Conservation (phyloP, 2,888 invertebrate species). For the Synergus umbraculus region DNA sequence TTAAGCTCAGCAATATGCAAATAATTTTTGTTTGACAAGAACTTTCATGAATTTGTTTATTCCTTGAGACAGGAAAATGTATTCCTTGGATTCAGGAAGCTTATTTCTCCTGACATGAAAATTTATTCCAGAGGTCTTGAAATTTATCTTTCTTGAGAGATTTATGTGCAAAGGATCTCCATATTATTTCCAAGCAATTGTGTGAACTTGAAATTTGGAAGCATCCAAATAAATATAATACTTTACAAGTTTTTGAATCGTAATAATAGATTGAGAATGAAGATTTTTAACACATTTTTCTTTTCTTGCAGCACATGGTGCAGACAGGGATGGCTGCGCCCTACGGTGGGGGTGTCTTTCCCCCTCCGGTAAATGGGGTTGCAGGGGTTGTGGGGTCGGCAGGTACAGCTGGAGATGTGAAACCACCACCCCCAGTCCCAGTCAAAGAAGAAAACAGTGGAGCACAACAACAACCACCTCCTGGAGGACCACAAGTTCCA, state of each 20-base stretch:
- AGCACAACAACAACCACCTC: slow-evolving; percentile 66
- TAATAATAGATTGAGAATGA: too few species aligned
- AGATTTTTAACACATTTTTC: neutral
- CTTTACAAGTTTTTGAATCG: too few species aligned
- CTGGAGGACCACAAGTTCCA: slow-evolving; percentile 76
- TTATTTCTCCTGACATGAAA: neutral
- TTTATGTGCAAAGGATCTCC: too few species aligned
- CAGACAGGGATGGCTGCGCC: slow-evolving; percentile 92
- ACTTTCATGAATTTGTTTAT: neutral
- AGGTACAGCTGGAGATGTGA: slow-evolving; percentile 78
- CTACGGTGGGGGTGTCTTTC: slow-evolving; percentile 81
- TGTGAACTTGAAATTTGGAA: neutral
- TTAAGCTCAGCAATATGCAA: neutral
- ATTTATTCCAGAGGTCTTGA: neutral
- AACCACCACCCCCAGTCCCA: slow-evolving; percentile 76
- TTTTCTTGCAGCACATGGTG: slow-evolving; percentile 90
- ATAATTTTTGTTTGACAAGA: neutral
- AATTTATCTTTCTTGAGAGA: neutral
- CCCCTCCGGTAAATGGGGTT: slow-evolving; percentile 80
- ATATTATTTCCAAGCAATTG: neutral
- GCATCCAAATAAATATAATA: neutral
- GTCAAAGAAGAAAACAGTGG: slow-evolving; percentile 74
- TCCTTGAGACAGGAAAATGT: neutral
- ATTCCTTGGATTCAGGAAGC: neutral
- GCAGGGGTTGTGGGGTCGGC: slow-evolving; percentile 77